phyloP scores from a whole-genome alignment of 2,888 invertebrate species.

The Stenolophus ochropezus region DNA sequence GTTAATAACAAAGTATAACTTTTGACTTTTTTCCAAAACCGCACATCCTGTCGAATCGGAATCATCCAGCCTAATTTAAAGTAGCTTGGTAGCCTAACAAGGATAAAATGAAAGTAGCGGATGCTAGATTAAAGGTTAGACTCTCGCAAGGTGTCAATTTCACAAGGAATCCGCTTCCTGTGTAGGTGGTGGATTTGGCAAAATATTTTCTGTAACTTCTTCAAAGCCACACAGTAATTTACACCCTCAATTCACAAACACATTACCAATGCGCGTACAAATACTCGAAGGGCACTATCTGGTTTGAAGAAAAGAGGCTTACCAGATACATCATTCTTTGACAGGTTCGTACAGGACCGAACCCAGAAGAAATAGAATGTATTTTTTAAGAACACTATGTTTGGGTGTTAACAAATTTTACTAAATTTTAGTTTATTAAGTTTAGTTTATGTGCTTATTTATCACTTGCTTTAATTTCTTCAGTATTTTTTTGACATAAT shows the following conservation, averaged over 20 bases:
- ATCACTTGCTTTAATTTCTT: too few relatives aligned
- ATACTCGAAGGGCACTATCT: conserved; percentile 23
- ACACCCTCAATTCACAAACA: conserved; percentile 27
- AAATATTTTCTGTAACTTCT: conserved; percentile 22
- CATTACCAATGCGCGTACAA: conserved; percentile 21
- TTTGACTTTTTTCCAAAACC: neutral
- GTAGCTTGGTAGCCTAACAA: neutral
- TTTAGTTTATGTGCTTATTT: too few relatives aligned
- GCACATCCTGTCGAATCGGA: conserved; percentile 2
- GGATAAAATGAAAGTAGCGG: neutral
- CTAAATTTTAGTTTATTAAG: too few relatives aligned
- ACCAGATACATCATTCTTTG: conserved; percentile 49
- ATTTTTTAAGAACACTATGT: neutral
- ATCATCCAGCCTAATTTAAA: neutral
- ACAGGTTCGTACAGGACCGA: conserved; percentile 17
- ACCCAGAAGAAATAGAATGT: neutral
- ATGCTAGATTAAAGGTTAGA: neutral
- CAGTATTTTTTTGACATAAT: too few relatives aligned
- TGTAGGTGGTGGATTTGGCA: neutral
- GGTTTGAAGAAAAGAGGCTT: conserved; percentile 18
- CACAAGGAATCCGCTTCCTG: neutral
- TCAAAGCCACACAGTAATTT: conserved; percentile 7
- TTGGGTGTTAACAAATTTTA: neutral
- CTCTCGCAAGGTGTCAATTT: conserved; percentile 7
- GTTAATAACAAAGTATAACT: neutral